Evolutionary conservation across 2,888 invertebrate genomes (phyloP), one percentile per base, ranked within the genome.

Genomic region (Macropis europaea): DNA sequence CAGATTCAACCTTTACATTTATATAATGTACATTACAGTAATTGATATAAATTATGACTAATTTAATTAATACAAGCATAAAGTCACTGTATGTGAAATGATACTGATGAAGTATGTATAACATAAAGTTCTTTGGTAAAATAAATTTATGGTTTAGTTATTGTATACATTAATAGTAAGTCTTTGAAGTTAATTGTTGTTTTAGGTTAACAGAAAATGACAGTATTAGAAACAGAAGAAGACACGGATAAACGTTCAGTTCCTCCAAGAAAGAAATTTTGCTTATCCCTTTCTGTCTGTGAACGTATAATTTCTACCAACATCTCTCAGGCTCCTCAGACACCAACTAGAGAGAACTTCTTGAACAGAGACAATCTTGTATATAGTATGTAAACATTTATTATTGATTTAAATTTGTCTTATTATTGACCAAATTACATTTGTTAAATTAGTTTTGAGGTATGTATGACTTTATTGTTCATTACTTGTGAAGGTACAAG

Each of bases 221-320:
- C 91, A 89, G 90, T 91, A 86, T 89, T 91, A 90, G 90, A 90
- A 87, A 90, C 90, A 88, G 90, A 90, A 86, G 90, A 90, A 89
- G 90, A 90, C 84, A 87, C 88, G 84, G 90, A 90, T 88, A 90
- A 90, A 87, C 87, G 85, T 75, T 87, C 86, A 71, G 86, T 88
- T 82, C 91, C 91, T 64, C 91, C 91, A 40, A 89, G 89, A 83
- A 91, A 91, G 86, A 91, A 90, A 83, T 85, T 90, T 82, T 90
- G 91, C 81, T 86, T 90, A 61, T 90, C 90, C 69, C 84, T 89
- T 67, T 84, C 90, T 53, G 79, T 75, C 34, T 77, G 82, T 24
- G 76, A 78, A 68, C 75, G 74, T 68, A 56, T 64, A 52, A 54
- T 53, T 70, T 57, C 75, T 24, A 76, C 54, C 40, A 73, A 48